Base-by-base conservation (phyloP, 2,888 invertebrate species). In the Limulus polyphemus region DNA sequence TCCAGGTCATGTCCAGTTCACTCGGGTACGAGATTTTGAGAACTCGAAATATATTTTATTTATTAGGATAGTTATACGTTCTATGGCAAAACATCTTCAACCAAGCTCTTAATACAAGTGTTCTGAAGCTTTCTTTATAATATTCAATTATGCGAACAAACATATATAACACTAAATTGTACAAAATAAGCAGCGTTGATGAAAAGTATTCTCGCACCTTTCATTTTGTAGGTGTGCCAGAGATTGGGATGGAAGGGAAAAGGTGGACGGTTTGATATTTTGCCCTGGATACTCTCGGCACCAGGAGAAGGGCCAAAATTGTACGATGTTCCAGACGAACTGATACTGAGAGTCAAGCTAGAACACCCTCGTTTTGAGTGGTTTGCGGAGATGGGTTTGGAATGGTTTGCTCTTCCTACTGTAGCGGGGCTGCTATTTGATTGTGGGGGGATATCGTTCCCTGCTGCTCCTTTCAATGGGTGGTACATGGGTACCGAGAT, bases 201-300 rank as follows among this genome's bases (percentile, higher is more conserved):
- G n/a, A n/a, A n/a, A n/a, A n/a, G n/a, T n/a, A n/a, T n/a, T n/a
- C n/a, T n/a, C n/a, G n/a, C n/a, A n/a, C n/a, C n/a, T n/a, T n/a
- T n/a, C n/a, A n/a, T n/a, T 52, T 68, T 65, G 4, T 64, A 75
- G 74, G 59, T 76, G 17, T 74, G 94, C 76, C 78, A 84, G 70
- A 89, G 90, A 74, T 79, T 95, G 67, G 95, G 95, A 0, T 95
- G 95, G 95, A 87, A 87, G 75, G 83, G 85, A 11, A 83, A 86
- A 58, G 83, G 83, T 52, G 85, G 86, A 0, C 82, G 83, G 71
- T 95, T 90, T 83, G 77, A 78, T 65, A 68, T 77, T 7, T 67
- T 78, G 12, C 78, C 78, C 0, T 65, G 77, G 10, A 71, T 78
- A 3, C 67, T 78, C 47, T 75, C 74, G 49, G 77, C 76, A 0